Evolutionary conservation across 2,888 invertebrate species (phyloP).

Genomic region (Thymelicus acteon): DNA sequence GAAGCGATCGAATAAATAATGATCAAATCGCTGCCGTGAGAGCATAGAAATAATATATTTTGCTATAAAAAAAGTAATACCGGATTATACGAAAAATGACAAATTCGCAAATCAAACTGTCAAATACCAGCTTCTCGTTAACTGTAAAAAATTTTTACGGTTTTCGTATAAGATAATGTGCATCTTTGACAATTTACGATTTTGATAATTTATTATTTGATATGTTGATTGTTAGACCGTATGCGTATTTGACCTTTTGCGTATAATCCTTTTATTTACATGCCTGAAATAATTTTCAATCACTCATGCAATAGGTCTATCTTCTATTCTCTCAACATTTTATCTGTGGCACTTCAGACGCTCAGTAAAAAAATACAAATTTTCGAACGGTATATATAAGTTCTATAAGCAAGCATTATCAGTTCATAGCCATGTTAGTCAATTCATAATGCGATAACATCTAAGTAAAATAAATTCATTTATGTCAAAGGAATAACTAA

Average conservation of each 20-base stretch:
- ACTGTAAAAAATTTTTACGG: too few species aligned
- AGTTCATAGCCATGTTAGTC: slow-evolving; percentile 61
- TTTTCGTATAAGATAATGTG: too few species aligned
- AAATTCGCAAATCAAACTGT: too few species aligned
- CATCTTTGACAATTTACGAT: too few species aligned
- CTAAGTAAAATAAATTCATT: slow-evolving; percentile 67
- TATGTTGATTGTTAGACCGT: too few species aligned
- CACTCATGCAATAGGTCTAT: not conserved
- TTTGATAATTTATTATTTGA: too few species aligned
- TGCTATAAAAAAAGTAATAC: not conserved
- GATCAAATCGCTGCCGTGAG: slow-evolving; percentile 49
- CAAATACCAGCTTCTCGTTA: too few species aligned
- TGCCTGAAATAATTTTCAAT: not conserved
- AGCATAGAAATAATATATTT: slow-evolving; percentile 40
- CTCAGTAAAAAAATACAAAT: slow-evolving; percentile 32
- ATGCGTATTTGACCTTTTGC: too few species aligned
- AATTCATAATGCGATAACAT: slow-evolving; percentile 43
- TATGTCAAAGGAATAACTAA: slow-evolving; percentile 60
- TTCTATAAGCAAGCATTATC: slow-evolving; percentile 52
- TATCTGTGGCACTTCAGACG: slow-evolving; percentile 28
- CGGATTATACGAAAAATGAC: too few species aligned
- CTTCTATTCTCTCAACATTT: slow-evolving; percentile 40
- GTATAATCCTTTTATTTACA: not conserved
- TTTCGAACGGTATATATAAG: slow-evolving; percentile 11
- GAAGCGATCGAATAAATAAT: slow-evolving; percentile 56